Base-by-base conservation (phyloP, 2,113 vertebrate species). In the Piaya cayana region DNA sequence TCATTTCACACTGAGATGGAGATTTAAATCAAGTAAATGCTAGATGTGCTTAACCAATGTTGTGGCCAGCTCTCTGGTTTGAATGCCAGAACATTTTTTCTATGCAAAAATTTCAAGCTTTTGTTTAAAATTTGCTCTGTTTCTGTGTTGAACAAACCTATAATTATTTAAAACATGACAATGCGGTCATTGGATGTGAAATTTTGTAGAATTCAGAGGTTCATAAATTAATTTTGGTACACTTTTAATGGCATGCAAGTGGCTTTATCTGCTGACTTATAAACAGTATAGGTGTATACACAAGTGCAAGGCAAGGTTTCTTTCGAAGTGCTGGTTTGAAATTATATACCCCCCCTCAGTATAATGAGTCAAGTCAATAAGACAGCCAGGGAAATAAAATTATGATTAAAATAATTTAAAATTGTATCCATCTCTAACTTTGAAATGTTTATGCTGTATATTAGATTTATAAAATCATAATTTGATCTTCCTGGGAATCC, bases 211-310 rank as follows among this genome's bases (percentile, higher is more conserved):
- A 74, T 77, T 77, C 50, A 65, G 55, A 49, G 47, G 12, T 56
- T 90, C 13, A 16, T 50, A 36, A 8, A 20, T 82, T n/a, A 58
- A 12, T 39, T 39, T 50, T 74, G 14, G 36, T 52, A 15, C 0
- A 1, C 52, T 63, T 74, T 82, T 82, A 53, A 25, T 29, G 11
- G 30, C 15, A 62, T 30, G 39, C 11, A 36, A 49, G 16, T 81
- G 34, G 50, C 19, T 72, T 49, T 59, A 20, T 64, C 27, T 47
- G 8, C 30, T 0, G 0, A 14, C 10, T 29, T 45, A 27, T 16
- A 62, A 86, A 68, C 16, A 21, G 6, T 34, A 32, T 8, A 15
- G n/a, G 29, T 36, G 2, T 14, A n/a, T 50, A 36, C 22, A 23
- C 55, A 59, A 82, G 10, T n/a, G 27, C 27, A 43, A 62, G 47